phyloP scores from a whole-genome alignment of 2,797 vertebrate species.

The Acipenser ruthenus region DNA sequence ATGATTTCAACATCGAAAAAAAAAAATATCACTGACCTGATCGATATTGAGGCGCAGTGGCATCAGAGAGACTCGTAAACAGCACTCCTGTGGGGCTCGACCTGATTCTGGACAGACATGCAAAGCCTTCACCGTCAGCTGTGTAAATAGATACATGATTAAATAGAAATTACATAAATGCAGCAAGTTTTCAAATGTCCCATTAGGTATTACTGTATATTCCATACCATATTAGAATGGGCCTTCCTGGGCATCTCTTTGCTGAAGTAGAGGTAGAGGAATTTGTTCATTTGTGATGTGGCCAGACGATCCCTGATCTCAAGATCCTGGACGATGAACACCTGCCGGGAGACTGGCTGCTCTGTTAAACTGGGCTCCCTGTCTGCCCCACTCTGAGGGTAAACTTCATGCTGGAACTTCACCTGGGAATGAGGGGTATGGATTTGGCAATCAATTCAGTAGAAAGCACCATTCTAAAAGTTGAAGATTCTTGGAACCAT shows the following conservation, averaged over 20 bases:
- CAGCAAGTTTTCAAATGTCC: background rate
- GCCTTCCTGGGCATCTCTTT: conserved; percentile 97
- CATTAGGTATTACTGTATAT: background rate
- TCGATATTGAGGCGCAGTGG: conserved; percentile 96
- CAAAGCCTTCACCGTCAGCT: conserved; percentile 86
- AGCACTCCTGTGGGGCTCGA: conserved; percentile 87
- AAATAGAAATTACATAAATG: background rate
- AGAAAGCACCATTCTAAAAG: too few species aligned
- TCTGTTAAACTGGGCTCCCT: conserved; percentile 53
- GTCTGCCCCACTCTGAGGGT: conserved; percentile 55
- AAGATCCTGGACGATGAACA: conserved; percentile 88
- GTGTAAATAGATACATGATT: conserved; percentile 13
- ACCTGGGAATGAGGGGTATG: conserved; percentile 52
- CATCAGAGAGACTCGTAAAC: conserved; percentile 87
- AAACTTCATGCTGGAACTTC: conserved; percentile 94
- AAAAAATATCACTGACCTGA: conserved; percentile 62
- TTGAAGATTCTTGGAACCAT: too few species aligned
- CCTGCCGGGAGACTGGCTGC: conserved; percentile 85
- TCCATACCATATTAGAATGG: conserved; percentile 89
- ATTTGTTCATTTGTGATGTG: conserved; percentile 97
- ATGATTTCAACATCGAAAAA: too few species aligned
- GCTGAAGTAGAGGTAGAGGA: conserved; percentile 92
- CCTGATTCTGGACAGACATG: conserved; percentile 89
- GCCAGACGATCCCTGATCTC: conserved; percentile 92
- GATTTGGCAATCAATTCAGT: too few species aligned